Evolutionary conservation across 2,888 invertebrate species (phyloP), one percentile per base, ranked within the genome.

Genomic region (Cynaeus angustus): DNA sequence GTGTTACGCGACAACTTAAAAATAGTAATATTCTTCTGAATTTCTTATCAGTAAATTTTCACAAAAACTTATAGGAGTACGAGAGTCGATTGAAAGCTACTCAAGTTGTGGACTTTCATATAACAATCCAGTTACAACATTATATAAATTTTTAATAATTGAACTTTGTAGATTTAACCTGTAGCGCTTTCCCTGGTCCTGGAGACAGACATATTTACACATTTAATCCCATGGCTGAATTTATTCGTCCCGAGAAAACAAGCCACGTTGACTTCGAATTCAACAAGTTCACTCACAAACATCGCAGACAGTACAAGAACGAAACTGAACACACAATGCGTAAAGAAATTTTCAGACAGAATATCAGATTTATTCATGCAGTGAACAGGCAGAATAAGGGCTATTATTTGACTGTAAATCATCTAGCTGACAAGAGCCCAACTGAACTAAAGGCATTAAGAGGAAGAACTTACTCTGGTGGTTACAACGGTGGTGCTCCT

Each of bases 151-250:
- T n/a, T n/a, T n/a, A n/a, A n/a, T n/a, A n/a, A n/a, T n/a, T n/a
- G n/a, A n/a, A n/a, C 16, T 58, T 38, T 48, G 43, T 80, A 93
- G 93, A 88, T 66, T 81, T 90, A 80, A 87, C 89, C 8, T 95
- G 95, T 80, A 86, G 89, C 1, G 89, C 91, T 9, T 98, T 97
- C 86, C 97, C 97, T 0, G 97, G 96, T 0, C 97, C 97, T 0
- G 94, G 95, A 0, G 87, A 88, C 4, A 88, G 88, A 10, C 93
- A 94, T 82, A 86, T 90, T 79, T 92, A 93, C 59, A 92, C 94
- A 0, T 96, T 96, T 85, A 98, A 98, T 86, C 98, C 98, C 0
- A 97, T 98, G 93, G 90, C 89, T 74, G 98, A 98, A 86, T 98
- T 94, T 79, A 87, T 98, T 9, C 90, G 93, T 77, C 91, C 91